Evolutionary conservation across 2,113 vertebrate genomes (phyloP), one percentile per base, ranked within the genome.

Genomic region (Albula glossodonta): DNA sequence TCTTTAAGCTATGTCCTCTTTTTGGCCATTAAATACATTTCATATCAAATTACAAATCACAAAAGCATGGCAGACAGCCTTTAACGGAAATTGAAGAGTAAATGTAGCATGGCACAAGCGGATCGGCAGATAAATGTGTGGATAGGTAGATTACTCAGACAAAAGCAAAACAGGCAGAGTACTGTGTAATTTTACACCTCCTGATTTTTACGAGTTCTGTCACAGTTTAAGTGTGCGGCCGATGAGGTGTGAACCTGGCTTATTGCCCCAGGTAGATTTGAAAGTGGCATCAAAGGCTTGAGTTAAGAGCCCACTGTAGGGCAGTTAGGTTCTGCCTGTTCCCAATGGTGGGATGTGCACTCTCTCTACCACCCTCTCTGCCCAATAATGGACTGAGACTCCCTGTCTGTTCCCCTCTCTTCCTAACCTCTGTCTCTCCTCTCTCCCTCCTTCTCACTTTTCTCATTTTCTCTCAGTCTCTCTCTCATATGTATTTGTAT

Each of bases 361-460:
- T 51, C 52, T 25, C 57, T 86, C 86, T 66, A n/a, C 66, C 74
- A 78, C 74, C 51, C 12, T 78, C 25, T 74, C 83, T 79, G 86
- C 91, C 88, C 93, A 88, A 87, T 81, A 87, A 89, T 57, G n/a
- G 84, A 86, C 22, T 83, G 85, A 66, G 86, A 66, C n/a, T 70
- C 11, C 48, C 22, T 63, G 56, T 50, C 82, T 22, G 50, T 41
- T 53, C 84, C 79, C 81, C 53, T 82, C 22, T 82, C 53, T 84
- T 80, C 83, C 80, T 79, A 51, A 51, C 78, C 84, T 84, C 77
- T 74, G 41, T 88, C 74, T 86, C 82, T 25, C 70, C 57, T 78
- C 51, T 82, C 81, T 83, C 25, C n/a, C 31, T 83, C 31, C 25
- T 9, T 66, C 74, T 86, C 51, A 74, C 57, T 84, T 74, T 79